phyloP scores from a whole-genome alignment of 1,140 invertebrate species.

The Megalonaias nervosa region DNA sequence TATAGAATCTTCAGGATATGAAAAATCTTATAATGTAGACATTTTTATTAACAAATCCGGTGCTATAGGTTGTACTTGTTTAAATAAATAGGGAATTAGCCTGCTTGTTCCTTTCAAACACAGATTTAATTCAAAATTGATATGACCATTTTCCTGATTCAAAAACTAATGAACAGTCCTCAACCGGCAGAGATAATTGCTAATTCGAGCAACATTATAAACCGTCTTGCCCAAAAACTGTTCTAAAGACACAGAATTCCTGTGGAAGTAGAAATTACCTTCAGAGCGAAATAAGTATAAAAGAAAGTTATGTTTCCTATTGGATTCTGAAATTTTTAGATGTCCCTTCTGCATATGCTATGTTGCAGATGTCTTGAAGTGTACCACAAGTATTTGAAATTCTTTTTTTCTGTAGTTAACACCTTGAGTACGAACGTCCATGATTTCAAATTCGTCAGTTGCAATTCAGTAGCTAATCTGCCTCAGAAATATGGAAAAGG shows the following conservation, averaged over 20 bases:
- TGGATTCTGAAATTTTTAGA: too few species aligned
- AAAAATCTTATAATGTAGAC: neutral
- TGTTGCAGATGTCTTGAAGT: neutral
- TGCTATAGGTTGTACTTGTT: conserved; percentile 5
- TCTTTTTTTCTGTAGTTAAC: neutral
- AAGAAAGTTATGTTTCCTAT: neutral
- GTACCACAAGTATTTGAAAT: neutral
- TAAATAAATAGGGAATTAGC: neutral
- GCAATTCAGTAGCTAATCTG: neutral
- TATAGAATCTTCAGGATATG: neutral
- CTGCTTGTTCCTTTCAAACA: conserved; percentile 3
- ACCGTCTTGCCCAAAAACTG: conserved; percentile 6
- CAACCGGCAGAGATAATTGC: conserved; percentile 9
- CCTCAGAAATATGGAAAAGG: neutral
- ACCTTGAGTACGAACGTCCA: neutral
- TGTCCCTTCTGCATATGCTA: too few species aligned
- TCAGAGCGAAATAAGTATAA: neutral
- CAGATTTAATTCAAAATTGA: conserved; percentile 6
- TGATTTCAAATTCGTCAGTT: neutral
- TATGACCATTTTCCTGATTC: conserved; percentile 2
- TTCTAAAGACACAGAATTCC: neutral
- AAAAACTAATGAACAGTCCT: conserved; percentile 2
- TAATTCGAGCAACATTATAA: conserved; percentile 1
- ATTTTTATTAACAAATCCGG: conserved; percentile 10
- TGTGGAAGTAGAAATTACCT: neutral